phyloP scores from a whole-genome alignment of 1,140 invertebrate genomes.

The Chironomus striatipennis region DNA sequence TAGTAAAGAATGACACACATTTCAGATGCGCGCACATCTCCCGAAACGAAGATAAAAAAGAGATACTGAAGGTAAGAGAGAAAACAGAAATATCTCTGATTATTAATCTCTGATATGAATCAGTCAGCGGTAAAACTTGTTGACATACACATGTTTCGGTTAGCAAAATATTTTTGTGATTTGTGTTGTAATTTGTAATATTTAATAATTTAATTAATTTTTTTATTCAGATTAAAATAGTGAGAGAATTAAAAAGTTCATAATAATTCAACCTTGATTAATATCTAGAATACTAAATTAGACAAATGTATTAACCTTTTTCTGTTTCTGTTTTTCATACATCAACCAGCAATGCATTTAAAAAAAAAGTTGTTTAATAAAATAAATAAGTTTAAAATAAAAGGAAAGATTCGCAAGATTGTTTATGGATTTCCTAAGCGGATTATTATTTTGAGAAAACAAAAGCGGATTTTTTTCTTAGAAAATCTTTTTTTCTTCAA shows the following conservation, averaged over 20 bases:
- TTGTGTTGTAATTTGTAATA: background rate
- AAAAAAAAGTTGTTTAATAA: too few relatives aligned
- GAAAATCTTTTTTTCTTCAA: too few relatives aligned
- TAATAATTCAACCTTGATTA: background rate
- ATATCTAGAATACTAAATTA: background rate
- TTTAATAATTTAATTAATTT: too few relatives aligned
- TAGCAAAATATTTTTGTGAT: background rate
- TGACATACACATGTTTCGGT: background rate
- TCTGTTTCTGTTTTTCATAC: too few relatives aligned
- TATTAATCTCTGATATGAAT: too few relatives aligned
- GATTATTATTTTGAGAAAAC: conserved; percentile 6
- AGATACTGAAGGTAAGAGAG: too few relatives aligned
- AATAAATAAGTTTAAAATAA: background rate
- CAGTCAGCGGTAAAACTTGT: conserved; percentile 6
- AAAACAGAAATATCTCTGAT: too few relatives aligned
- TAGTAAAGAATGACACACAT: too few relatives aligned
- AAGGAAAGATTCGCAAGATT: background rate
- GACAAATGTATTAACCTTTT: background rate
- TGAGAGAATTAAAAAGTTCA: background rate
- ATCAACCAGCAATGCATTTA: too few relatives aligned
- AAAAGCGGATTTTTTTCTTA: background rate
- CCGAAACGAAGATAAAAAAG: too few relatives aligned
- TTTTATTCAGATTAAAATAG: background rate
- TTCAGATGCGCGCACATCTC: too few relatives aligned
- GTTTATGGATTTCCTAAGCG: background rate